phyloP scores from a whole-genome alignment of 2,888 invertebrate species.

The Eupithecia tripunctaria region DNA sequence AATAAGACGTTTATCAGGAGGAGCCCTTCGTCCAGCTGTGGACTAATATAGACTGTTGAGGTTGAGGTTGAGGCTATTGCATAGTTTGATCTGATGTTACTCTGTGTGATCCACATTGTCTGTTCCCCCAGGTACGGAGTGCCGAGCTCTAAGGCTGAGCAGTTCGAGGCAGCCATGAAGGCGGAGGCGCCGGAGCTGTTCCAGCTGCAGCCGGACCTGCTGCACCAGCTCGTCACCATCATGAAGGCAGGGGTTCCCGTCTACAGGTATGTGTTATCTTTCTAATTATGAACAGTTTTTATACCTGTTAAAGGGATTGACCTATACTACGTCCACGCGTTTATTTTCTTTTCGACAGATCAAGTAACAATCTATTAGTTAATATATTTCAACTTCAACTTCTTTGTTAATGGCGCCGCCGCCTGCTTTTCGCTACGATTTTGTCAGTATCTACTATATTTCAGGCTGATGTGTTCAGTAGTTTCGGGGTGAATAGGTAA shows the following conservation, averaged over 20 bases:
- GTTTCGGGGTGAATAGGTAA: no score
- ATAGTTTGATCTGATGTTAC: no score
- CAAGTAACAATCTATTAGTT: no score
- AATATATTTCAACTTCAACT: no score
- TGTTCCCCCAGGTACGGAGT: constrained; percentile 94
- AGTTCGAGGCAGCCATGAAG: constrained; percentile 97
- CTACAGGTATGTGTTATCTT: constrained; percentile 72
- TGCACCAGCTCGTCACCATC: constrained; percentile 99
- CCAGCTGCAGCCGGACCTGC: constrained; percentile 96
- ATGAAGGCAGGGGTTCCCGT: constrained; percentile 92
- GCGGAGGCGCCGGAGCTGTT: constrained; percentile 98
- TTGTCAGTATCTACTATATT: no score
- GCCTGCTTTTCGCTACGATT: no score
- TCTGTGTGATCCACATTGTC: neutral
- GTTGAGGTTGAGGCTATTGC: no score
- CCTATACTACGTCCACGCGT: neutral
- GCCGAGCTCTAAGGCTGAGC: constrained; percentile 95
- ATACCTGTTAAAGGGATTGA: neutral
- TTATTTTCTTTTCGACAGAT: neutral
- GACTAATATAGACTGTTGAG: no score
- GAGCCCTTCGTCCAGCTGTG: no score
- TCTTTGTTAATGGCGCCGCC: no score
- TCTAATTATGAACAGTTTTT: neutral
- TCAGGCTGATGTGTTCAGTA: no score
- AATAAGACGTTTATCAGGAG: no score